Base-by-base conservation (phyloP, 2,888 invertebrate genomes). In the Pomacea canaliculata region DNA sequence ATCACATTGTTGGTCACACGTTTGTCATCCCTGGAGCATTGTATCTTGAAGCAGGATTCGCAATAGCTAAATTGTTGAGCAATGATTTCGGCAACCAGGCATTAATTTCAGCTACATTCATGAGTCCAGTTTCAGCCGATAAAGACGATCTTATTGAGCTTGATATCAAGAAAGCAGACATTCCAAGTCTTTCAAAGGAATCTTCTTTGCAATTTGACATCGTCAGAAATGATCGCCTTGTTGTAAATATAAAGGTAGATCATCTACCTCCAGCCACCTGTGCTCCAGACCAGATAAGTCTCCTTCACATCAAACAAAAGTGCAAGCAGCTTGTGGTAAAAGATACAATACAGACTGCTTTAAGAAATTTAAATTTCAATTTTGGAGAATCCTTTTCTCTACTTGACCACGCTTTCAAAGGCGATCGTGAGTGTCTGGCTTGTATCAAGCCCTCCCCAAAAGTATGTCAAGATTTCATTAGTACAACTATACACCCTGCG, bases 401-500 rank as follows among this genome's bases (percentile, higher is more conserved):
- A 9, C 67, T 76, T 19, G 71, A 71, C 68, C 63, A 76, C 49
- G 76, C 81, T 8, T 79, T 78, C 79, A 76, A 70, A 37, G 77
- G 79, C 16, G 66, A 60, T 8, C 74, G 76, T 27, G 82, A 83
- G 77, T 81, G 81, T 63, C 51, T 84, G 4, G 77, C 76, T 13
- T 78, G 78, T 60, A 74, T 84, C 19, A 63, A 59, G n/a, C 65
- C 82, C 4, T 78, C 79, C 48, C 77, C 79, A n/a, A 66, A 49
- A 5, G 68, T 83, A 12, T 72, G 73, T 48, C 65, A 69, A 19
- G 80, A 83, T 60, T 65, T 78, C 19, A 62, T 76, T 19, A 49
- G 69, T n/a, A 84, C 82, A n/a, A 77, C 80, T 46, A 66, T 84
- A 18, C 84, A 84, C 66, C 84, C 84, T n/a, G 77, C 81, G 16